Evolutionary conservation across 2,113 vertebrate species (phyloP), one percentile per base, ranked within the genome.

Genomic region (Smithornis capensis): DNA sequence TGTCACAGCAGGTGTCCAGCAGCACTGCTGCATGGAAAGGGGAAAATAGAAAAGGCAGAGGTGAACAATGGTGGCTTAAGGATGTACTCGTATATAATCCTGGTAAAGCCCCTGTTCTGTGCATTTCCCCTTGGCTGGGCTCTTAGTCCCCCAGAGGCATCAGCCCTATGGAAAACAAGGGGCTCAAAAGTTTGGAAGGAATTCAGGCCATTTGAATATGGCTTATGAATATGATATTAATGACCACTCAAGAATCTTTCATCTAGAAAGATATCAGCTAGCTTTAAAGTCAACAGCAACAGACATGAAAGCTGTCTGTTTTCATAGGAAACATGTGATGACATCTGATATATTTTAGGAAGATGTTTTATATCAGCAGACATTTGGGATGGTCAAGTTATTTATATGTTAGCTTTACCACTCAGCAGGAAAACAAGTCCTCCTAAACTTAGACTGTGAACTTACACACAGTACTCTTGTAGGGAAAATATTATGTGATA

Each of bases 341-440:
- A 88, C 31, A 86, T 63, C n/a, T 70, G 76, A 92, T 83, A 77
- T 45, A 71, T 38, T 91, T 92, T 55, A 87, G 47, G 37, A 92
- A 35, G 42, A 74, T 56, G 44, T 81, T 94, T 94, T 87, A 60
- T 94, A 95, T 89, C 91, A 89, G 40, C 71, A 74, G 29, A 50
- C 69, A 42, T 81, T 94, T 86, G 47, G 38, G 42, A 78, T 83
- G 76, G 50, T 86, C 59, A 65, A 65, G 64, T 83, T 96, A 92
- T 89, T 95, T 89, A 56, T 84, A 84, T 47, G n/a, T 47, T 50
- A 83, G 40, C 44, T 82, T 85, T 68, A 57, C 31, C 56, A 82
- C 69, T 93, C 83, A 89, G 38, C 52, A 94, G 47, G 33, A 95
- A 92, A 90, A 69, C 12, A 67, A 42, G 40, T 29, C 73, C 64